Evolutionary conservation across 1,140 invertebrate species (phyloP).

Genomic region (Cydia splendana): DNA sequence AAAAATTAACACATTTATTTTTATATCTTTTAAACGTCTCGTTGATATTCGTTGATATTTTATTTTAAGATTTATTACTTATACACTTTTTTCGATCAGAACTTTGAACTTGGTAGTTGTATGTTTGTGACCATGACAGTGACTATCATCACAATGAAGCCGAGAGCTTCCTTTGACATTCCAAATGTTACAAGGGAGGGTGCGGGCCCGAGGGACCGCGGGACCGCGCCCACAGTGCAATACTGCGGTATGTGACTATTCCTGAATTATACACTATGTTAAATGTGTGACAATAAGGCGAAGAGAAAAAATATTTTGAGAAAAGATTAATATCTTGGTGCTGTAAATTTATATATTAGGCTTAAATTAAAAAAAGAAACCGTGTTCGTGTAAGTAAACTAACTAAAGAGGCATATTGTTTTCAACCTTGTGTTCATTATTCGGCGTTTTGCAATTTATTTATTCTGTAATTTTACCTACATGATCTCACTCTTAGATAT

Average conservation of each 20-base stretch:
- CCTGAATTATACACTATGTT: slow-evolving; percentile 76
- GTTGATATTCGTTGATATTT: slow-evolving; percentile 43
- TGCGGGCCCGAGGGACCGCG: slow-evolving; percentile 39
- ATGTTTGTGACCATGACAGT: slow-evolving; percentile 46
- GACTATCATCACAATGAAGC: slow-evolving; percentile 36
- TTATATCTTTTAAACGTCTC: neutral
- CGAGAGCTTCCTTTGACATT: slow-evolving; percentile 58
- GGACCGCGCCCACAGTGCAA: slow-evolving; percentile 64
- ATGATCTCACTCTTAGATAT: slow-evolving; percentile 79
- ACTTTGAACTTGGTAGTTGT: slow-evolving; percentile 56
- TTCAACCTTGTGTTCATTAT: slow-evolving; percentile 77
- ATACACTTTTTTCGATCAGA: slow-evolving; percentile 37
- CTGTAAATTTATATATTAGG: slow-evolving; percentile 80
- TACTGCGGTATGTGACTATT: slow-evolving; percentile 72
- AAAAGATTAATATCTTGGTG: slow-evolving; percentile 78
- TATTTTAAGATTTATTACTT: slow-evolving; percentile 42
- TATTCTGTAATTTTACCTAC: slow-evolving; percentile 75
- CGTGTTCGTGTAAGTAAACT: slow-evolving; percentile 70
- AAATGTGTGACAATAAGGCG: slow-evolving; percentile 79
- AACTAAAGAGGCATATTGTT: slow-evolving; percentile 76
- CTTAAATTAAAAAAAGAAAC: slow-evolving; percentile 75
- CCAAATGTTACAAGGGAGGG: slow-evolving; percentile 53
- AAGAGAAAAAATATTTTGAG: slow-evolving; percentile 79
- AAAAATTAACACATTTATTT: slow-evolving; percentile 12
- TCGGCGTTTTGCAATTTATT: slow-evolving; percentile 76